Percentiles rank a stretch among this genome's conserved stretches.
These are phyloP conservation scores for Ceratotherium simum DNA, from an alignment of 2,113 vertebrate species.

Conservation along the genomic window DNA sequence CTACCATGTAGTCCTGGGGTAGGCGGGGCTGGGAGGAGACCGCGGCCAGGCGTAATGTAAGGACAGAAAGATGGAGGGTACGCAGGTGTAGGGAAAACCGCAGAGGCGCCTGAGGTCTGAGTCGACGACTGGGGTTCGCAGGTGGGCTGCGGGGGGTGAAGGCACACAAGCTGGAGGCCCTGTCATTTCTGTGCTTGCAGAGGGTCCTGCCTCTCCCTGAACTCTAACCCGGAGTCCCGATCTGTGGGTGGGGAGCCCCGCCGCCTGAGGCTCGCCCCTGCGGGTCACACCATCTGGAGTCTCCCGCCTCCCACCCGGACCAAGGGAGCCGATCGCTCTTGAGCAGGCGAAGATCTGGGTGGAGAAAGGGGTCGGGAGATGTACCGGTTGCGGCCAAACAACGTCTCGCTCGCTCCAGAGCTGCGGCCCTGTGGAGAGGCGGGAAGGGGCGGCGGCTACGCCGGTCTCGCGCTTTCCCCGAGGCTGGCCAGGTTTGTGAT, in stretches of 20 bases:
- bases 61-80: background rate
- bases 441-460: no score
- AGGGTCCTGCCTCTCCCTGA: background rate
- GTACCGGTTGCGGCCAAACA: rapidly evolving
- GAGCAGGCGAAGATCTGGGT: background rate
- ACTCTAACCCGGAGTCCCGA: background rate
- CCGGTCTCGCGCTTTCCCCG: rapidly evolving
- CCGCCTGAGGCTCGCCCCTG: background rate
- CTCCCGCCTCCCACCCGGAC: background rate
- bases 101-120: background rate
- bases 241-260: background rate
- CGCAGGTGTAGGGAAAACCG: background rate
- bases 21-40: background rate
- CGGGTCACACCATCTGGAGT: background rate
- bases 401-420: rapidly evolving
- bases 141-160: background rate
- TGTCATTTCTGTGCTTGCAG: background rate
- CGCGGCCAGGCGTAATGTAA: background rate
- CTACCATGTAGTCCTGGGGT: background rate
- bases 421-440: background rate
- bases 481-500: background rate
- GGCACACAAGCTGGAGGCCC: background rate
- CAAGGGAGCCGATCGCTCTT: background rate
- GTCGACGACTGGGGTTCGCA: background rate
- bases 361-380: background rate